Conservation (phyloP, 2,797 vertebrate genomes). For the Pitangus sulphuratus region DNA sequence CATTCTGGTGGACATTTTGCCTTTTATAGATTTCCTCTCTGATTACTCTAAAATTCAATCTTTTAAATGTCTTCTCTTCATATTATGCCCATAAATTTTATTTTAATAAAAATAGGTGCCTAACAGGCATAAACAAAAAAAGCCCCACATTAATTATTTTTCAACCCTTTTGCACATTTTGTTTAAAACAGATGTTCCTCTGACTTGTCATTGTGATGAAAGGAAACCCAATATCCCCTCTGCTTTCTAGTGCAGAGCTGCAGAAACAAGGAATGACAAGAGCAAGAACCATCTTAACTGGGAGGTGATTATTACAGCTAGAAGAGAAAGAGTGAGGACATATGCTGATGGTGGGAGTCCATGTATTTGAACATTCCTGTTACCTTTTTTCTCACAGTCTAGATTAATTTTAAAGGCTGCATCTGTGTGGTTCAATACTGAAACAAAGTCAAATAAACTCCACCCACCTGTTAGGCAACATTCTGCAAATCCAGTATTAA, state of each 20-base stretch:
- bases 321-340: background rate
- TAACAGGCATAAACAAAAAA: slow-evolving; percentile 50
- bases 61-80: slow-evolving; percentile 29
- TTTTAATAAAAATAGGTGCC: slow-evolving; percentile 76
- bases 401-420: background rate
- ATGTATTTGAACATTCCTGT: background rate
- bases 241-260: slow-evolving; percentile 35
- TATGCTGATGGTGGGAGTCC: background rate
- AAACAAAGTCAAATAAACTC: slow-evolving; percentile 49
- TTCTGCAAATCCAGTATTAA: slow-evolving; percentile 40
- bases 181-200: slow-evolving; percentile 73
- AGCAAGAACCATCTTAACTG: background rate
- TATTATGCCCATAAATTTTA: slow-evolving; percentile 74
- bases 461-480: slow-evolving; percentile 55
- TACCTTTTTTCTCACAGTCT: slow-evolving; percentile 40
- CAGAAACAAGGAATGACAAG: slow-evolving; percentile 47
- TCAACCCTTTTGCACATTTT: slow-evolving; percentile 61
- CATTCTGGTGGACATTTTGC: slow-evolving; percentile 39
- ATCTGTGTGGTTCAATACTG: slow-evolving; percentile 32
- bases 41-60: slow-evolving; percentile 43
- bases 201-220: slow-evolving; percentile 38
- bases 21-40: slow-evolving; percentile 48
- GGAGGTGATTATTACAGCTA: background rate
- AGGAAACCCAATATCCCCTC: slow-evolving; percentile 52
- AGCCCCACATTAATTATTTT: background rate